A percentile compares a stretch with the other conserved stretches of the same genome.
These are phyloP conservation scores for Bembecia ichneumoniformis DNA, from an alignment of 2,888 invertebrate genomes.

Conservation along the genomic window DNA sequence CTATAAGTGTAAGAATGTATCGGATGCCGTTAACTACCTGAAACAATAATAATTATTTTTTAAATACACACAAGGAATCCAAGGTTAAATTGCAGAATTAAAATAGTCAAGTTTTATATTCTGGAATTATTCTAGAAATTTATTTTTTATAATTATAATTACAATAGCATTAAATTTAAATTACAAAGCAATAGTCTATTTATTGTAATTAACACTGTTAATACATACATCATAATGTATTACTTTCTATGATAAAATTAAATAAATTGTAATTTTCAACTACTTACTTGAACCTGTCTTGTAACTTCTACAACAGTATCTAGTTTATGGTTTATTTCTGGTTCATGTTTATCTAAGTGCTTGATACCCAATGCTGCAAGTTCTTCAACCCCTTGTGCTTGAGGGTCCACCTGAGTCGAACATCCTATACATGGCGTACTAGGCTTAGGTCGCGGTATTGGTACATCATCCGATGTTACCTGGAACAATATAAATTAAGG, in stretches of 20 bases:
- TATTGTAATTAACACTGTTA: too few species aligned
- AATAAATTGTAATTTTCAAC: too few species aligned
- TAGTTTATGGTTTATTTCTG: slow-evolving; percentile 44
- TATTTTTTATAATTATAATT: too few species aligned
- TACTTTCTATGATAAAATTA: too few species aligned
- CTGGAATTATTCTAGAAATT: too few species aligned
- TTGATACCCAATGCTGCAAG: slow-evolving; percentile 60
- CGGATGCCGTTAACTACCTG: slow-evolving; percentile 75
- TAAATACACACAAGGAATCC: slow-evolving; percentile 6
- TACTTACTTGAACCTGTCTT: slow-evolving; percentile 65
- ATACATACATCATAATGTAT: too few species aligned
- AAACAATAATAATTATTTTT: slow-evolving; percentile 16
- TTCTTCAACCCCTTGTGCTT: slow-evolving; percentile 62
- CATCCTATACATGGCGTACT: slow-evolving; percentile 64
- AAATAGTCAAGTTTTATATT: background rate
- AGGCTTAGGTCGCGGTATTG: slow-evolving; percentile 38
- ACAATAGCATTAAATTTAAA: too few species aligned
- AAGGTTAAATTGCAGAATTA: background rate
- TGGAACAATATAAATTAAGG: slow-evolving; percentile 20
- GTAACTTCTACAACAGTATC: slow-evolving; percentile 62
- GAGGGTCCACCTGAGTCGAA: slow-evolving; percentile 56
- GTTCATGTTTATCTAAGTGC: slow-evolving; percentile 54
- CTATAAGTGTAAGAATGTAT: slow-evolving; percentile 66
- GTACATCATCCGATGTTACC: slow-evolving; percentile 66
- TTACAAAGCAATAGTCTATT: too few species aligned